Conservation (phyloP, 2,113 vertebrate genomes). For the Leptosomus discolor region DNA sequence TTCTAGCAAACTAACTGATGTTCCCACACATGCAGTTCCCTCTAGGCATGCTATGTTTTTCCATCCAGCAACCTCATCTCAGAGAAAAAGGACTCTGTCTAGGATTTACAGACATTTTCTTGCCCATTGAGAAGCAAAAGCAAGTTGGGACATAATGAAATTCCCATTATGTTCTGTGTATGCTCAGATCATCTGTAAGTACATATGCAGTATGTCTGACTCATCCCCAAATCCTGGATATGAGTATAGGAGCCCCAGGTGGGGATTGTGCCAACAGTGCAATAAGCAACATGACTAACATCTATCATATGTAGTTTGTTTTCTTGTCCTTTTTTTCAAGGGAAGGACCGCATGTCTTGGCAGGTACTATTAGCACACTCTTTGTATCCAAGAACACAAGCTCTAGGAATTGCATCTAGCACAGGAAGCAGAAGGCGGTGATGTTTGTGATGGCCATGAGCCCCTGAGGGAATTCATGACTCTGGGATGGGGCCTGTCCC, state of each 20-base stretch:
- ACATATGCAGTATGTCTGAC: not conserved
- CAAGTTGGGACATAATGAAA: not conserved
- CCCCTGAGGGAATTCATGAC: not conserved
- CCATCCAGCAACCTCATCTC: not conserved
- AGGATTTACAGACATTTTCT: not conserved
- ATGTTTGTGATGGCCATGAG: not conserved
- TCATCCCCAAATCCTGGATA: constrained; percentile 43
- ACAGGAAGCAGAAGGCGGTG: not conserved
- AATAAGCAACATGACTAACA: constrained; percentile 43
- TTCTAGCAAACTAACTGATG: not conserved
- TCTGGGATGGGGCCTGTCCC: not conserved
- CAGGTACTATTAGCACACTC: not conserved
- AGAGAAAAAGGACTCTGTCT: not conserved
- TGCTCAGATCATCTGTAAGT: not conserved
- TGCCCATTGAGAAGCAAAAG: constrained; percentile 3
- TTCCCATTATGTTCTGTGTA: not conserved
- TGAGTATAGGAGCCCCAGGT: not conserved
- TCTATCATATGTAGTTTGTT: constrained; percentile 14
- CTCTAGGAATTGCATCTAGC: constrained; percentile 5
- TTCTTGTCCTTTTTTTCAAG: not conserved
- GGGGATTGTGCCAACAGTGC: constrained; percentile 29
- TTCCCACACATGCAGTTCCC: not conserved
- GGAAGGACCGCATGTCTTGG: not conserved
- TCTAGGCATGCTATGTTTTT: not conserved
- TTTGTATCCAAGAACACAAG: not conserved